Evolutionary conservation across 2,113 vertebrate genomes (phyloP).

Genomic region (Festucalex cinctus): DNA sequence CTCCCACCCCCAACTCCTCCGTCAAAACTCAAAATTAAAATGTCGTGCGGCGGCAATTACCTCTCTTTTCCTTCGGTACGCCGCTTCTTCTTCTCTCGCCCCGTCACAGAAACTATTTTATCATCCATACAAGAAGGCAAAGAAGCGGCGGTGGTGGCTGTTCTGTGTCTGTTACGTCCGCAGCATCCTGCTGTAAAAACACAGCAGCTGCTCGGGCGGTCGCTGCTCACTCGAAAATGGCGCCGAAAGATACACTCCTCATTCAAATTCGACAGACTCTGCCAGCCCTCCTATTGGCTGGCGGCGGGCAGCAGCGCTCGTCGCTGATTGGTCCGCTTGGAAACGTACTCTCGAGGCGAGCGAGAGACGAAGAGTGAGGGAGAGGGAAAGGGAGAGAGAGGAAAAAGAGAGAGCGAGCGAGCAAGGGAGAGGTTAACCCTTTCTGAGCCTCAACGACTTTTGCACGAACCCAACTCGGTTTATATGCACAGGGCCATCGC

Average conservation of each 20-base stretch:
- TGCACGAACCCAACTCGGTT: background rate
- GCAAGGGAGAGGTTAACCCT: slow-evolving; percentile 16
- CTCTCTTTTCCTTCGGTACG: slow-evolving; percentile 31
- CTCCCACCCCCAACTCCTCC: background rate
- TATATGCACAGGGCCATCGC: background rate
- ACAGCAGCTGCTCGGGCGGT: slow-evolving; percentile 70
- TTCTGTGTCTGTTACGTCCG: slow-evolving; percentile 34
- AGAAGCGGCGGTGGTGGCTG: slow-evolving; percentile 40
- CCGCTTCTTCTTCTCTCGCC: background rate
- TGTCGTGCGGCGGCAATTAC: slow-evolving; percentile 31
- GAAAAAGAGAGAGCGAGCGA: slow-evolving; percentile 51
- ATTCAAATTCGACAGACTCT: slow-evolving; percentile 96
- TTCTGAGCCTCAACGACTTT: slow-evolving; percentile 4
- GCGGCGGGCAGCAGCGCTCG: slow-evolving; percentile 67
- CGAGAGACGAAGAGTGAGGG: slow-evolving; percentile 64
- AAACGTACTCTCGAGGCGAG: slow-evolving; percentile 77
- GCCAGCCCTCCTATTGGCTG: slow-evolving; percentile 75
- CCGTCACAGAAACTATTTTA: background rate
- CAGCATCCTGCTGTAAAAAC: slow-evolving; percentile 55
- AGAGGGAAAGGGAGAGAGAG: slow-evolving; percentile 32
- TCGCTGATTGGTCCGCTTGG: slow-evolving; percentile 64
- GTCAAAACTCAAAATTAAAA: slow-evolving; percentile 10
- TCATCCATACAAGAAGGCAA: background rate
- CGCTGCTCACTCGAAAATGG: slow-evolving; percentile 96
- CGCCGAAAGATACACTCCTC: slow-evolving; percentile 94